Conservation (phyloP, 2,113 vertebrate species). For the Loxodonta africana region DNA sequence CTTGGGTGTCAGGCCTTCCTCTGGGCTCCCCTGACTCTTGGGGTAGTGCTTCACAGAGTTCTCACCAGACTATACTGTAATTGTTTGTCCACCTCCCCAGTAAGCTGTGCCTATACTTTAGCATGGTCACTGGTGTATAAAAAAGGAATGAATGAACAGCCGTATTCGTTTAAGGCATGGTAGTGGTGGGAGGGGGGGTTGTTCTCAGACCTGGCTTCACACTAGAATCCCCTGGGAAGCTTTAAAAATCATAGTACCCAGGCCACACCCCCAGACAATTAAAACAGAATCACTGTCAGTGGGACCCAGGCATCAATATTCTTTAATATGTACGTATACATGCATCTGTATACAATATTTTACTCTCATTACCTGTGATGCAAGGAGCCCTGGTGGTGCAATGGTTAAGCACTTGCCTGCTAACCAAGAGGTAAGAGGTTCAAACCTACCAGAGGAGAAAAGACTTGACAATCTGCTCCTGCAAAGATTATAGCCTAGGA, state of each 20-base stretch:
- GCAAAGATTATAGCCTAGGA: not conserved
- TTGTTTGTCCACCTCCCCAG: not conserved
- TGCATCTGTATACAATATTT: not conserved
- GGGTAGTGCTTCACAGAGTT: not conserved
- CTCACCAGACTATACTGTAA: not conserved
- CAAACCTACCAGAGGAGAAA: not conserved
- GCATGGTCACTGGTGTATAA: not conserved
- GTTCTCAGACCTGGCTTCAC: not conserved
- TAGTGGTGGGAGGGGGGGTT: not conserved
- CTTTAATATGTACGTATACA: not conserved
- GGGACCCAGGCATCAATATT: not conserved
- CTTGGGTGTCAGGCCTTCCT: not conserved
- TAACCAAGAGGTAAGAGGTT: not conserved
- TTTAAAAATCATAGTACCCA: not conserved
- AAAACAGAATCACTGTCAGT: not conserved
- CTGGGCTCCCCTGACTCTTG: not conserved
- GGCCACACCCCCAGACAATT: not conserved
- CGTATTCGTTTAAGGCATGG: not conserved
- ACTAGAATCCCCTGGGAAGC: conserved; percentile 1
- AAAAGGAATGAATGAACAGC: not conserved
- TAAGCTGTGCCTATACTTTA: not conserved
- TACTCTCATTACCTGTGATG: not conserved
- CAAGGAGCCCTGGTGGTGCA: not conserved
- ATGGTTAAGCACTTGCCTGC: not conserved
- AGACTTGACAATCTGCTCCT: not conserved